Evolutionary conservation across 2,113 vertebrate genomes (phyloP).

Genomic region (Pelodiscus sinensis): DNA sequence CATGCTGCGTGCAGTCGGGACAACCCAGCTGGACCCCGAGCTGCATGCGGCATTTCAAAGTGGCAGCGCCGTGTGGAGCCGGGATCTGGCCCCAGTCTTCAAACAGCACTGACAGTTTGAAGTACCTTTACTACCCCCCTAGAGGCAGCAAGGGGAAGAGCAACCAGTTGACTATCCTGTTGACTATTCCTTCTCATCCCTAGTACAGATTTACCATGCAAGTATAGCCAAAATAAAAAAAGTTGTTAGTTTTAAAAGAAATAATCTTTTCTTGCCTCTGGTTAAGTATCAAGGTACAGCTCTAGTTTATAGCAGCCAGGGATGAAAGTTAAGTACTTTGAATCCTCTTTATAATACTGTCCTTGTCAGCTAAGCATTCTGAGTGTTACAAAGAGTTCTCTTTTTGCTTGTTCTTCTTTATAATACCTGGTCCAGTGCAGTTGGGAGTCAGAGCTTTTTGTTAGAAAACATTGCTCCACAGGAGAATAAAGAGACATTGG

Average conservation of each 20-base stretch:
- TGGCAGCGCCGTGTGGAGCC: too few relatives aligned
- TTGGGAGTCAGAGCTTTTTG: neutral
- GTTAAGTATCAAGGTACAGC: neutral
- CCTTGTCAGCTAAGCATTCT: neutral
- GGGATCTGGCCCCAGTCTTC: too few relatives aligned
- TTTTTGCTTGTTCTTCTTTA: conserved; percentile 1
- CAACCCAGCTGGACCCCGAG: too few relatives aligned
- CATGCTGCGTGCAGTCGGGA: too few relatives aligned
- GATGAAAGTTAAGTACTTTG: neutral
- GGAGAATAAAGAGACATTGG: neutral
- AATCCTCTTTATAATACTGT: neutral
- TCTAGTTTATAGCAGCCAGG: neutral
- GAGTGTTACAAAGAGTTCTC: neutral
- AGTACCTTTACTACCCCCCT: too few relatives aligned
- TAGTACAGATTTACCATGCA: neutral
- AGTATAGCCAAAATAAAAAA: neutral
- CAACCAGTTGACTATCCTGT: too few relatives aligned
- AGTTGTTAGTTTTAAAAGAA: neutral
- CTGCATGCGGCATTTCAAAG: too few relatives aligned
- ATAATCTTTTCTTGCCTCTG: neutral
- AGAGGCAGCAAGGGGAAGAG: too few relatives aligned
- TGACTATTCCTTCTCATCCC: too few relatives aligned
- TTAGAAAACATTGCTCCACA: neutral
- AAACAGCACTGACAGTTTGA: too few relatives aligned
- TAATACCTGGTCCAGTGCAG: neutral